Conservation (phyloP, 2,113 vertebrate genomes). For the Indicator indicator region DNA sequence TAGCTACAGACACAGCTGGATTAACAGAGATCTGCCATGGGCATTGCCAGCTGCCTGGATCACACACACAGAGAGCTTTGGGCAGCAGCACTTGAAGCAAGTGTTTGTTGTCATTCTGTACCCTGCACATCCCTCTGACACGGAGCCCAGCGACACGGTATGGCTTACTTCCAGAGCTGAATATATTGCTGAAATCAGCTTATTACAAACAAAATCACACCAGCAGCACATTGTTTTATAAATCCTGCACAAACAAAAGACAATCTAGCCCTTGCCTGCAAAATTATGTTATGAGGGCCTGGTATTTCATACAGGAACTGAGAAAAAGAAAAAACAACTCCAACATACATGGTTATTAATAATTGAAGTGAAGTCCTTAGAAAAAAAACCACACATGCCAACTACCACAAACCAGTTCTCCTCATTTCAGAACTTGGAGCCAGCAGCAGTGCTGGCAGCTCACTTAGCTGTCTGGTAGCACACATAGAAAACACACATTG, state of each 20-base stretch:
- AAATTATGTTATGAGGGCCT: background rate
- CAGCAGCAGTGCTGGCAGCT: background rate
- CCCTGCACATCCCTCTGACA: background rate
- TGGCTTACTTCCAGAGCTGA: constrained; percentile 64
- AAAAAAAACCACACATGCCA: background rate
- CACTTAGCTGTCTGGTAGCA: background rate
- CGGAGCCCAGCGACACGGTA: background rate
- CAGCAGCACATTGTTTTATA: constrained; percentile 26
- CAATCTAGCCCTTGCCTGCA: constrained; percentile 8
- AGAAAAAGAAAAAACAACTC: background rate
- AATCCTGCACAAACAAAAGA: constrained; percentile 30
- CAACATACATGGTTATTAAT: background rate
- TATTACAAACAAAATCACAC: background rate
- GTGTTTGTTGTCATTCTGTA: background rate
- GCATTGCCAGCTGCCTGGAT: background rate
- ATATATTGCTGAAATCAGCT: constrained; percentile 48
- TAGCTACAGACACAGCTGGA: background rate
- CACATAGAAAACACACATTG: background rate
- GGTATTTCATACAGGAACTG: background rate
- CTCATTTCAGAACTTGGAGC: background rate
- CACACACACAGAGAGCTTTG: constrained; percentile 15
- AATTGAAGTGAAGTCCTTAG: background rate
- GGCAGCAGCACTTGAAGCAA: constrained; percentile 12
- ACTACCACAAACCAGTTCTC: background rate
- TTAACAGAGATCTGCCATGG: background rate